Evolutionary conservation across 2,888 invertebrate species (phyloP), one percentile per base, ranked within the genome.

Genomic region (Plutella xylostella): DNA sequence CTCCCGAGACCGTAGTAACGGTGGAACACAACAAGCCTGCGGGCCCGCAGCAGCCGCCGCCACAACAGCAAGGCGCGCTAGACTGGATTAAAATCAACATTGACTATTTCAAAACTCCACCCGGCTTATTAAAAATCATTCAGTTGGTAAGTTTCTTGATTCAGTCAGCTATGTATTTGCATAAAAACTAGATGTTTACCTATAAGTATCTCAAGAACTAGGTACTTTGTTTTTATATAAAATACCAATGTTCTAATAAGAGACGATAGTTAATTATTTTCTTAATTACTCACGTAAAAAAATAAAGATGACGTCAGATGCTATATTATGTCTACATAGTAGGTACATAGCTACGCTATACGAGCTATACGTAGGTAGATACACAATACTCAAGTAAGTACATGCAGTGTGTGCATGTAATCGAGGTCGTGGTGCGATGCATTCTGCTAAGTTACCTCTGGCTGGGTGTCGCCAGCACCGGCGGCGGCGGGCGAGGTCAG

Each of bases 1-100:
- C 92, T 89, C 90, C 92, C 71, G 92, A 92, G 86, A 92, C 92
- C 63, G 92, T 92, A 65, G 91, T 92, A 62, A 92, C 89, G 61
- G 89, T 92, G 72, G 90, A 91, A 68, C 89, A 89, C 68, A 89
- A 82, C 82, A 89, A 78, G 60, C 69, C 78, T 46, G 61, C 68
- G 46, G 63, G 65, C 52, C 83, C 74, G 52, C 80, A 77, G 59
- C 68, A 84, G 51, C 68, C 78, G 51, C 70, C 79, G 62, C 79
- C 72, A 55, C 86, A 87, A 59, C 85, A 86, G 53, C 84, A 86
- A 46, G 71, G 75, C 48, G 63, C 85, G 47, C 65, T 92, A 53
- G 85, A 88, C 54, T 91, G 91, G 88, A 86, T 93, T 61, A 89
- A 88, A 77, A 78, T 93, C 62, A 93, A 95, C 79, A 61, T 90